Evolutionary conservation across 2,888 invertebrate species (phyloP).

Genomic region (Aquatica leii): DNA sequence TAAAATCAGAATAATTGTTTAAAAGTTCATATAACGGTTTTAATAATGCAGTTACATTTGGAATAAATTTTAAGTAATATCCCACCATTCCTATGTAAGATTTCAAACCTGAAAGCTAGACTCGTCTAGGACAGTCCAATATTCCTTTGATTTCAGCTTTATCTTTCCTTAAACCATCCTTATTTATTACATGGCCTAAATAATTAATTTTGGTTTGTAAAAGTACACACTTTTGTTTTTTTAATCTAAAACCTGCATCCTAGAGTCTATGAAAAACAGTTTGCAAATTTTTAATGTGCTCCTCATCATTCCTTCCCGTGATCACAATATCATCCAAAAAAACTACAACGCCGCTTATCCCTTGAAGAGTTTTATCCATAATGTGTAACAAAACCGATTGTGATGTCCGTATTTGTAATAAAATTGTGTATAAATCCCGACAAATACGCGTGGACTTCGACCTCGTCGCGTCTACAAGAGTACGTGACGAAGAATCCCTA

Average conservation of each 20-base stretch:
- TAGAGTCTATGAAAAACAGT: neutral
- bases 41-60: no score
- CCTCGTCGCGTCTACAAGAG: no score
- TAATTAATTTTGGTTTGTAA: neutral
- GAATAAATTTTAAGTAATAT: no score
- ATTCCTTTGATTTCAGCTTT: neutral
- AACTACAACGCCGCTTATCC: neutral
- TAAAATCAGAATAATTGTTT: no score
- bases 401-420: no score
- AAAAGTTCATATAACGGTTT: no score
- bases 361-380: neutral
- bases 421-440: no score
- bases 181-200: neutral
- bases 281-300: neutral
- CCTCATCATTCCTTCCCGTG: neutral
- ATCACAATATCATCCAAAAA: neutral
- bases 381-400: no score
- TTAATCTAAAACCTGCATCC: conserved; percentile 1
- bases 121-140: neutral
- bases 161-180: neutral
- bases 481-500: no score
- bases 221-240: neutral
- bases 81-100: no score
- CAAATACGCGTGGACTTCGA: no score
- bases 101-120: no score